Base-by-base conservation (phyloP, 2,113 vertebrate species). In the Anarhynchus alexandrinus region DNA sequence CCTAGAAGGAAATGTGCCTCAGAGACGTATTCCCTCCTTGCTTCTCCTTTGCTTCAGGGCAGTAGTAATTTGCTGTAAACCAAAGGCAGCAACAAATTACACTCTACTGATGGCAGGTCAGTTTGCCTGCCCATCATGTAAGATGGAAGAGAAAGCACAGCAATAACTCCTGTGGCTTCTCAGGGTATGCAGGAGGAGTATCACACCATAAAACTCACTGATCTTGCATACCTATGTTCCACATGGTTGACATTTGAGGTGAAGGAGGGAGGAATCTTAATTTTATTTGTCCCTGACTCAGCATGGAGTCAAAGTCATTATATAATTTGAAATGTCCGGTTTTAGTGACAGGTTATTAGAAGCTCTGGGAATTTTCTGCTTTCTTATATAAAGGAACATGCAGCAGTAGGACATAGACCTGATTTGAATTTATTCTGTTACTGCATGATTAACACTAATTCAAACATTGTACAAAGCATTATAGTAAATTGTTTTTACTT, bases 271-370 rank as follows among this genome's bases (percentile, higher is more conserved):
- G 47, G 81, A 94, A 94, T 93, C 96, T 97, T 97, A 72, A 95
- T 92, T 95, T 91, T 87, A 57, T 94, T 87, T 96, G 89, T 94
- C 91, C 94, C 91, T 95, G 91, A 89, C 89, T 95, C 90, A 93
- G 83, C 86, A 55, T 91, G 94, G 74, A 94, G 93, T 93, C 93
- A 90, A 95, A 96, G 96, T 94, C 91, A 87, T 95, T 87, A 82
- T 30, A 25, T 36, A 67, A 71, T 61, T 92, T 57, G 73, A 81
- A 80, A 84, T 2, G 36, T 61, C 66, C 2, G 0, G 22, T 38
- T 92, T 90, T 67, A 86, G 82, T 77, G 83, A 88, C 93, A 96
- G 74, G 23, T 70, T 66, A 51, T 71, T 47, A 70, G 74, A 59
- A 81, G 91, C 71, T 78, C 76, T 47, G 59, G 76, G 93, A 87